Base-by-base conservation (phyloP, 92 coral and sea anemone genomes). In the Zoanthus solanderi region DNA sequence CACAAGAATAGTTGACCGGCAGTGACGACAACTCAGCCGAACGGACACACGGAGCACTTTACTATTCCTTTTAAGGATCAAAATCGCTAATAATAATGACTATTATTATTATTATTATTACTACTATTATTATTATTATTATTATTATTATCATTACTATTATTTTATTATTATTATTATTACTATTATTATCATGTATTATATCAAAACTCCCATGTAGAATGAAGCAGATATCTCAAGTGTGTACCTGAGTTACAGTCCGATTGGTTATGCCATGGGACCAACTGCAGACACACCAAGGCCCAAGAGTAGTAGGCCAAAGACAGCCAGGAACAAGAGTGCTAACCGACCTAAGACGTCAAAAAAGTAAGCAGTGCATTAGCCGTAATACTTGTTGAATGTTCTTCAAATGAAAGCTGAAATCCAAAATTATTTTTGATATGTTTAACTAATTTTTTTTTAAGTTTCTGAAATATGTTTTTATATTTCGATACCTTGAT, bases 311-410 rank as follows among this genome's bases (percentile, higher is more conserved):
- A 85, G 95, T 65, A 83, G 98, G 77, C 98, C 98, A 4, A 97
- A 97, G 83, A 93, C 99, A 5, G 90, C 96, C 75, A 88, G 98
- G 78, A 95, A 94, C 54, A 96, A 92, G 87, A 92, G 98, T 30
- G 92, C 98, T 12, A 87, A 72, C 44, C 74, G 98, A 78, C 99
- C 99, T 17, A 97, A 95, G 85, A 93, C 98, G 37, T 96, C 98
- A 47, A 97, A 91, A 76, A 97, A 93, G 99, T 97, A 87, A 75
- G 96, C 82, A 11, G 17, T 47, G 9, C 7, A 10, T 30, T 13
- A 29, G 45, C 46, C 1, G 13, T n/a, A 18, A 6, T 18, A n/a
- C 71, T 63, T 66, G 3, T 66, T 7, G 2, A 10, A 13, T 66
- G 10, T 3, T n/a, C 34, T 66, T 66, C n/a, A 13, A 1, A 14